A percentile compares a stretch with the other conserved stretches of the same genome.
Evolutionary conservation across 2,888 invertebrate species (phyloP).

Genomic region (Thalpophila matura): DNA sequence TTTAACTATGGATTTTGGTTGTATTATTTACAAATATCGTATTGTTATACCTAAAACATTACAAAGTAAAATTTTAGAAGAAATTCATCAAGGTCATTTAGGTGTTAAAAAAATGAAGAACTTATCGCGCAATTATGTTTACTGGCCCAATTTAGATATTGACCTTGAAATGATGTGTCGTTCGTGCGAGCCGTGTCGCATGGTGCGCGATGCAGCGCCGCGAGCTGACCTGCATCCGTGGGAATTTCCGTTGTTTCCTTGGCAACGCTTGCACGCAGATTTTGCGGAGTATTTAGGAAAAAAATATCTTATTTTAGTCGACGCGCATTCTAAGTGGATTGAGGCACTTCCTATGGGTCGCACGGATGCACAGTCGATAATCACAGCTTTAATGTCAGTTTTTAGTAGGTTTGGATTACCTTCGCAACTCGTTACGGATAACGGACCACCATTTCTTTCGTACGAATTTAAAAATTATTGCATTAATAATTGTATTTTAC

Average conservation of each 20-base stretch:
- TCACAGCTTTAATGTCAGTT: too few species aligned
- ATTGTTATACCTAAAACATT: too few species aligned
- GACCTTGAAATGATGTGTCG: slow-evolving; percentile 1
- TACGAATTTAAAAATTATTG: background rate
- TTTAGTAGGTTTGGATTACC: background rate
- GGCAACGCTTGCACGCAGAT: slow-evolving; percentile 1
- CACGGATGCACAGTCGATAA: too few species aligned
- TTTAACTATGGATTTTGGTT: too few species aligned
- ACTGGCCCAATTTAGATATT: background rate
- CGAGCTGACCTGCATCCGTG: slow-evolving; percentile 1
- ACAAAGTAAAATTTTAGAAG: too few species aligned
- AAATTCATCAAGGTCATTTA: too few species aligned
- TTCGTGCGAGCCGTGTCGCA: background rate
- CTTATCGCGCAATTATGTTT: background rate
- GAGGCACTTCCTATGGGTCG: too few species aligned
- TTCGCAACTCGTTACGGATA: background rate
- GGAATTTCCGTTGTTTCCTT: slow-evolving; percentile 4
- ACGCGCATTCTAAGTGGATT: slow-evolving; percentile 1
- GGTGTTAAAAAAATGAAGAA: background rate
- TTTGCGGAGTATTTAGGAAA: background rate
- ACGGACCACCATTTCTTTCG: background rate
- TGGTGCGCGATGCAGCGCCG: slow-evolving; percentile 3
- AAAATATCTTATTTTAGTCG: background rate
- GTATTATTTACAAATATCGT: too few species aligned
- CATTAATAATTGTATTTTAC: background rate